Evolutionary conservation across 2,888 invertebrate genomes (phyloP).

Genomic region (Uloborus plumipes): DNA sequence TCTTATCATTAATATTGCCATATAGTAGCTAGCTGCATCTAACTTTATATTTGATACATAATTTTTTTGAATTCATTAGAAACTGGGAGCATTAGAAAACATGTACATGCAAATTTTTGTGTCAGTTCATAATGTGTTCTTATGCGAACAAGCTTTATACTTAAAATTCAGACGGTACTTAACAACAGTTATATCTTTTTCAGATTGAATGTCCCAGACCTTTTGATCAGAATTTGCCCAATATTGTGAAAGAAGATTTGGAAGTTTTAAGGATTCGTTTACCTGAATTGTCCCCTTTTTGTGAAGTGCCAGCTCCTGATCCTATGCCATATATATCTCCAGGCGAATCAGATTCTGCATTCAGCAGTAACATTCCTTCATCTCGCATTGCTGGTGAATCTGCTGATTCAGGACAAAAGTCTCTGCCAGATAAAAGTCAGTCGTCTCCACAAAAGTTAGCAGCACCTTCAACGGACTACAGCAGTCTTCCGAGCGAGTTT

Average conservation of each 20-base stretch:
- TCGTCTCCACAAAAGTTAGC: slow-evolving; percentile 22
- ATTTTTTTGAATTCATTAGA: too few species aligned
- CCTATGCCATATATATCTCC: slow-evolving; percentile 58
- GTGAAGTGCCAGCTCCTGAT: slow-evolving; percentile 60
- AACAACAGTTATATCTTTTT: slow-evolving; percentile 6
- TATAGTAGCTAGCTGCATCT: too few species aligned
- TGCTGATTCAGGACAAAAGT: slow-evolving; percentile 20
- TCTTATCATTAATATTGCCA: too few species aligned
- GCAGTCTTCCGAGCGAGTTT: slow-evolving; percentile 45
- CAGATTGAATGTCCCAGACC: slow-evolving; percentile 74
- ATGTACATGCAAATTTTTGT: too few species aligned
- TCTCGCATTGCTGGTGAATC: slow-evolving; percentile 29
- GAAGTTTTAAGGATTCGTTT: slow-evolving; percentile 69
- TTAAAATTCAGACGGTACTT: background rate
- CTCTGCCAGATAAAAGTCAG: slow-evolving; percentile 2
- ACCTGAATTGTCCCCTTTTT: slow-evolving; percentile 68
- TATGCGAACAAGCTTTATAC: too few species aligned
- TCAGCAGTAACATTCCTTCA: slow-evolving; percentile 57
- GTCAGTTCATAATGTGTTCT: too few species aligned
- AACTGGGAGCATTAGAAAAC: too few species aligned
- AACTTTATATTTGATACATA: too few species aligned
- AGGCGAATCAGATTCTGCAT: slow-evolving; percentile 46
- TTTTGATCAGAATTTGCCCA: slow-evolving; percentile 72
- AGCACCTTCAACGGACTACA: slow-evolving; percentile 36
- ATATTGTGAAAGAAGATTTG: slow-evolving; percentile 70